Evolutionary conservation across 2,888 invertebrate species (phyloP).

Genomic region (Nebria brevicollis): DNA sequence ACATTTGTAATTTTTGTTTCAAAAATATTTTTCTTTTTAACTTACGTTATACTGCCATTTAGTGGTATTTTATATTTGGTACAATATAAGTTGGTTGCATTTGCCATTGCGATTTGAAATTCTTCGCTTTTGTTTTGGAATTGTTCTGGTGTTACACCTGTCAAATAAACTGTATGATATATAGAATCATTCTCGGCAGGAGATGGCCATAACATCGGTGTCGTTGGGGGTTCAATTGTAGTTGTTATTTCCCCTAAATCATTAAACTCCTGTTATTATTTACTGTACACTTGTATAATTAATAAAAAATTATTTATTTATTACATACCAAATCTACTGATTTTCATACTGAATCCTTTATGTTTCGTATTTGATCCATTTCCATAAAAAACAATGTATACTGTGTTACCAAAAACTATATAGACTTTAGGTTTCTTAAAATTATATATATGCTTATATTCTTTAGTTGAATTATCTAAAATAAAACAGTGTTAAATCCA

Average conservation of each 20-base stretch:
- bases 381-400: neutral
- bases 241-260: slow-evolving; percentile 41
- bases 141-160: neutral
- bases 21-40: neutral
- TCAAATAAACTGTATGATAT: slow-evolving; percentile 43
- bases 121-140: slow-evolving; percentile 14
- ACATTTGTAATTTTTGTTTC: too few species aligned
- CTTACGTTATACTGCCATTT: slow-evolving; percentile 48
- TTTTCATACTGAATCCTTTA: slow-evolving; percentile 45
- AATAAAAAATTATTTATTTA: neutral
- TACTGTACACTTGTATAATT: neutral
- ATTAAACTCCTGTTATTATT: too few species aligned
- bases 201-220: slow-evolving; percentile 48
- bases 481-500: neutral
- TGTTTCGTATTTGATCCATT: slow-evolving; percentile 31
- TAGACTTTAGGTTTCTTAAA: neutral
- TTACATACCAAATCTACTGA: slow-evolving; percentile 2
- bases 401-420: neutral
- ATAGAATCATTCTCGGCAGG: slow-evolving; percentile 43
- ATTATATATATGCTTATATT: neutral
- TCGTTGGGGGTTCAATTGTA: slow-evolving; percentile 45
- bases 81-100: slow-evolving; percentile 49
- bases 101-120: slow-evolving; percentile 45
- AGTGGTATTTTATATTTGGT: slow-evolving; percentile 34
- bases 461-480: neutral